Evolutionary conservation across 2,888 invertebrate species (phyloP).

Genomic region (Lottia scabra): DNA sequence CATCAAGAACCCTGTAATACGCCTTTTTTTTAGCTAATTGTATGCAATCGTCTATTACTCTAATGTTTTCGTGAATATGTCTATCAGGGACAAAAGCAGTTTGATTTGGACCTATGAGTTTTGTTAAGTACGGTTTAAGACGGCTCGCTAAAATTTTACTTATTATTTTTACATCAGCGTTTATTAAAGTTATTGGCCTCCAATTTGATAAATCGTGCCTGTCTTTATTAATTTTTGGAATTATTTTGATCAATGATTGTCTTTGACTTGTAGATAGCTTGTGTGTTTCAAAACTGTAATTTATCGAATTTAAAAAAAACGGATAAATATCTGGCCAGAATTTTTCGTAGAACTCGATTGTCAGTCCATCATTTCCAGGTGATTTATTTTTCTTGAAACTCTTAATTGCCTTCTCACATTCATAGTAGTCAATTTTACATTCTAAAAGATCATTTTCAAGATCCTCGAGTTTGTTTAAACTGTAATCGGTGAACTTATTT

Average conservation of each 20-base stretch:
- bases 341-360: not conserved
- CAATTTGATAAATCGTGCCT: not conserved
- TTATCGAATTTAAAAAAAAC: not conserved
- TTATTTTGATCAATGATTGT: not conserved
- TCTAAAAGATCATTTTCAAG: no score
- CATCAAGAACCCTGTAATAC: not conserved
- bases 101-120: not conserved
- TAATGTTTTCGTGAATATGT: not conserved
- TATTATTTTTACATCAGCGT: not conserved
- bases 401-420: not conserved
- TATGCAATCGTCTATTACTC: not conserved
- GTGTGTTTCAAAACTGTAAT: not conserved
- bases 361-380: not conserved
- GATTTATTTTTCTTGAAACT: not conserved
- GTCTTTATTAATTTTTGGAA: not conserved
- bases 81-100: not conserved
- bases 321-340: not conserved
- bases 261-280: not conserved
- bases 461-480: no score
- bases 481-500: no score
- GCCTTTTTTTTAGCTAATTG: not conserved
- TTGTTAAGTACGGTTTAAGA: not conserved
- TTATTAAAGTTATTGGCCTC: not conserved
- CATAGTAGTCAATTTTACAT: not conserved
- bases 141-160: not conserved